phyloP scores from a whole-genome alignment of 2,888 invertebrate genomes.

The Fissipunctia ypsillon region DNA sequence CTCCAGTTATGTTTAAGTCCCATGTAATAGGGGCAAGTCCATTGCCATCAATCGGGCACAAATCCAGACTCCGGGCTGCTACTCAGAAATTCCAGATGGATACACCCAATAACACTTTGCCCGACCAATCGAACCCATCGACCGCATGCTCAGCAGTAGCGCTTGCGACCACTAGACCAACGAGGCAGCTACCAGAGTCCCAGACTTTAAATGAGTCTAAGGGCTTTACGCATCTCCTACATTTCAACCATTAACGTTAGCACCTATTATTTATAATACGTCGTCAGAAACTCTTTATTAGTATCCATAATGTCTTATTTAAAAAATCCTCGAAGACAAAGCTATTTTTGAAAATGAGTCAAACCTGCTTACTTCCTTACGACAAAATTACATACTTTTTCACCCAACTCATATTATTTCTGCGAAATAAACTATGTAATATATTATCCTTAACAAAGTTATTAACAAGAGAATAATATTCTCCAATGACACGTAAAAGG shows the following conservation, averaged over 20 bases:
- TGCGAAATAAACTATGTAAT: constrained; percentile 29
- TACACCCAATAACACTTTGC: no score
- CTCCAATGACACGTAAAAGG: constrained; percentile 22
- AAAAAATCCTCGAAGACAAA: not conserved
- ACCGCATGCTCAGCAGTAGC: no score
- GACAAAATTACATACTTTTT: constrained; percentile 8
- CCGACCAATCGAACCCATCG: no score
- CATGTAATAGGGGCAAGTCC: no score
- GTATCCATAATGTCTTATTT: not conserved
- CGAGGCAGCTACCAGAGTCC: not conserved
- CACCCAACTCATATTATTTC: constrained; percentile 9
- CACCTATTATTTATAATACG: not conserved
- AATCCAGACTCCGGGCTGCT: no score
- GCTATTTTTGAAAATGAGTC: constrained; percentile 9
- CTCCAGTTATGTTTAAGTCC: no score
- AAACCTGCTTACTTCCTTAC: constrained; percentile 4
- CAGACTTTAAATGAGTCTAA: not conserved
- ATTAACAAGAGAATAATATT: constrained; percentile 28
- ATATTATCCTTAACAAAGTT: constrained; percentile 41
- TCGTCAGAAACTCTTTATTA: not conserved
- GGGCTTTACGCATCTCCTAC: not conserved
- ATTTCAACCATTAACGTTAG: not conserved
- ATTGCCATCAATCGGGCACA: no score
- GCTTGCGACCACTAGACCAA: no score
- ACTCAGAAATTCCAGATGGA: no score